A percentile compares a stretch with the other conserved stretches of the same genome.
phyloP scores from a whole-genome alignment of 2,888 invertebrate species.

The Dasypogon diadema region DNA sequence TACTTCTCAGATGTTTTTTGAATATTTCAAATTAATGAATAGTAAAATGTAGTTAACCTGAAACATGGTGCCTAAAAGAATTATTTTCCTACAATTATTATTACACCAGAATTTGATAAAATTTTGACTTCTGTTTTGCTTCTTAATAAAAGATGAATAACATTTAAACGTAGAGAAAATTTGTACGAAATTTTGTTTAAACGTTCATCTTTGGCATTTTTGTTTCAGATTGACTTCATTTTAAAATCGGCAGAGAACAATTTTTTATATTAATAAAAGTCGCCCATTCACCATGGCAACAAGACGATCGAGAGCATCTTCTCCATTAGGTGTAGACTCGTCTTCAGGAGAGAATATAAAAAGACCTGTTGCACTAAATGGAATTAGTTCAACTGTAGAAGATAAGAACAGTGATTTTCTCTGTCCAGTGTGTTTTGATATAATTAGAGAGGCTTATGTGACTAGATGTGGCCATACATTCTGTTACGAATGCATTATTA shows the following conservation, averaged over 20 bases:
- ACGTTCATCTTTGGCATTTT: slow-evolving; percentile 57
- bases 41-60: slow-evolving; percentile 53
- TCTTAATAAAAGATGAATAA: neutral
- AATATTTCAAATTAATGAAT: too few species aligned
- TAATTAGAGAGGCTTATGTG: slow-evolving; percentile 90
- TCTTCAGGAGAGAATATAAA: slow-evolving; percentile 49
- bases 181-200: neutral
- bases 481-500: slow-evolving; percentile 84
- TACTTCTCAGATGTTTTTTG: too few species aligned
- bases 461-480: slow-evolving; percentile 94
- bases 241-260: slow-evolving; percentile 27
- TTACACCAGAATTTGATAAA: too few species aligned
- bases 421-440: slow-evolving; percentile 90
- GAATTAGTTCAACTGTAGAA: slow-evolving; percentile 69
- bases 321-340: slow-evolving; percentile 47
- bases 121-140: neutral
- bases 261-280: neutral
- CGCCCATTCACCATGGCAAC: slow-evolving; percentile 41
- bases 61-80: slow-evolving; percentile 52
- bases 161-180: slow-evolving; percentile 6
- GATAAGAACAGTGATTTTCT: slow-evolving; percentile 71
- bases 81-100: too few species aligned
- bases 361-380: slow-evolving; percentile 61
- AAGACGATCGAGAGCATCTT: slow-evolving; percentile 53
- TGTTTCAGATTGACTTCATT: slow-evolving; percentile 58